Conservation (phyloP, 1,140 invertebrate genomes). For the Microplitis mediator region DNA sequence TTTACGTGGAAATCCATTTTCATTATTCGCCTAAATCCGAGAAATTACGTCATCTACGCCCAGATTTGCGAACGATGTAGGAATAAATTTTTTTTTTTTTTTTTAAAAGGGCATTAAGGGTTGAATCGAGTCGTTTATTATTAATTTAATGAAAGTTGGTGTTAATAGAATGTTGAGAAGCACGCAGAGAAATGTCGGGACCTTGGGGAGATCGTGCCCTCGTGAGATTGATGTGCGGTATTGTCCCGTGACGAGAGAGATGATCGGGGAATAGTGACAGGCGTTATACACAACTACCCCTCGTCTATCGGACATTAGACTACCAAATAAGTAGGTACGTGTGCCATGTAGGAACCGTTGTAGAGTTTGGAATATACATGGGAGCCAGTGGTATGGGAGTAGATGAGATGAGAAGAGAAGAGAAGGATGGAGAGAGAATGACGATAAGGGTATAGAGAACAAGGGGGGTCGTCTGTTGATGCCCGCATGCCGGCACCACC, state of each 20-base stretch:
- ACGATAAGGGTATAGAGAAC: background rate
- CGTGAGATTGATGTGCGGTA: constrained; percentile 5
- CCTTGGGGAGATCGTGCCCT: background rate
- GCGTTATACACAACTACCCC: constrained; percentile 20
- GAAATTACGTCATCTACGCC: too few species aligned
- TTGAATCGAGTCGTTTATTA: too few species aligned
- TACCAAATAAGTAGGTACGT: constrained; percentile 63
- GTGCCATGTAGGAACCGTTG: constrained; percentile 18
- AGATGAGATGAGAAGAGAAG: background rate
- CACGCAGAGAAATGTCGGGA: background rate
- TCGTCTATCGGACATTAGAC: constrained; percentile 57
- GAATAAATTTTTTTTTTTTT: too few species aligned
- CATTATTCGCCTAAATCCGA: too few species aligned
- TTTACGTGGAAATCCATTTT: background rate
- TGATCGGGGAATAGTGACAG: constrained; percentile 4
- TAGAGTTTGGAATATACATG: background rate
- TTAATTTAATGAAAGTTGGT: background rate
- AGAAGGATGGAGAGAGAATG: background rate
- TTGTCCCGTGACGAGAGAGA: background rate
- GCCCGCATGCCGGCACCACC: constrained; percentile 53
- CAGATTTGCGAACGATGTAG: too few species aligned
- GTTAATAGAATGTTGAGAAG: background rate
- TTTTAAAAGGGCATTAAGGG: too few species aligned
- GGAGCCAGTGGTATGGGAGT: background rate
- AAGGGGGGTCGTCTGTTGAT: constrained; percentile 36